Evolutionary conservation across 2,888 invertebrate genomes (phyloP).

Genomic region (Trisateles emortualis): DNA sequence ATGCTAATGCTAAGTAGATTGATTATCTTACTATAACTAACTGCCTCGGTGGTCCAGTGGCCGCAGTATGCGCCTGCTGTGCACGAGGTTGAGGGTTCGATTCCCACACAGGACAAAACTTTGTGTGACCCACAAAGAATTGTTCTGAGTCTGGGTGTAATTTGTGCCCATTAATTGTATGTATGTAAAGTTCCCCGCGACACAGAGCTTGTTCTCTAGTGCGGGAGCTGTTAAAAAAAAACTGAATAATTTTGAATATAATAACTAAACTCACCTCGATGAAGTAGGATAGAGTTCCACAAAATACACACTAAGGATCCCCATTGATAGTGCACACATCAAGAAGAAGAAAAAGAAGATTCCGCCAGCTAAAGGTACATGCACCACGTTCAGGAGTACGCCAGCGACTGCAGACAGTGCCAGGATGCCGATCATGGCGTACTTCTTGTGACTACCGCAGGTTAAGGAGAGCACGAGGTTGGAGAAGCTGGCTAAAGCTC

Average conservation of each 20-base stretch:
- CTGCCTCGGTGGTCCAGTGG: no score
- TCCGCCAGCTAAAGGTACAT: constrained; percentile 74
- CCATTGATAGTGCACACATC: constrained; percentile 78
- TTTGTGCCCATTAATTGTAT: no score
- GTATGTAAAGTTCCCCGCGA: no score
- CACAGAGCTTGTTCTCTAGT: no score
- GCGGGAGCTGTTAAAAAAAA: no score
- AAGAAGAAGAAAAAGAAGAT: constrained; percentile 81
- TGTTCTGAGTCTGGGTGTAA: no score
- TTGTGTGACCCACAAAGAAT: no score
- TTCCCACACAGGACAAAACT: no score
- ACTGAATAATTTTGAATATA: background rate
- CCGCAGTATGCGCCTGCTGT: no score
- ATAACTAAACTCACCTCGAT: constrained; percentile 64
- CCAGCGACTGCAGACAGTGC: constrained; percentile 65
- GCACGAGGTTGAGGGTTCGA: no score
- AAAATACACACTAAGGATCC: constrained; percentile 79
- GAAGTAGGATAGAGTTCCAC: constrained; percentile 82
- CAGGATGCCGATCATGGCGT: constrained; percentile 74
- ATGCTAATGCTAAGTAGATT: no score
- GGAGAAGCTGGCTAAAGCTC: constrained; percentile 72
- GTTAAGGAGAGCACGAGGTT: constrained; percentile 78
- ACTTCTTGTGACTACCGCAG: constrained; percentile 73
- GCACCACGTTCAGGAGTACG: constrained; percentile 69
- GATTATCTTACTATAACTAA: no score